Evolutionary conservation across 92 coral and sea anemone genomes (phyloP), one percentile per base, ranked within the genome.

Genomic region (Actinernus sp.): DNA sequence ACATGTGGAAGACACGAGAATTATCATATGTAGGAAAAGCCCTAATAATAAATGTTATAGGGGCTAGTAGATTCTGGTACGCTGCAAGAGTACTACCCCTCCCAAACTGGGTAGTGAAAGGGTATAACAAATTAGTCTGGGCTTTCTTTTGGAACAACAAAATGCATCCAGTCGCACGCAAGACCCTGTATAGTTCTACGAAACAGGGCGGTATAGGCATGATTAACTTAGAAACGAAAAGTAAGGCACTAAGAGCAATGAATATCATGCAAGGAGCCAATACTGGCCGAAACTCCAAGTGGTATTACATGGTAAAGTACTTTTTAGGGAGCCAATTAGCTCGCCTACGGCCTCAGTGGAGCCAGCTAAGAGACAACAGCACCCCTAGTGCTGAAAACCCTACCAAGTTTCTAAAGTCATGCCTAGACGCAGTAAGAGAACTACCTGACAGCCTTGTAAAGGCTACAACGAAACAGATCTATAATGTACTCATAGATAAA

Each of bases 161-260:
- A 59, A 18, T 13, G 18, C 30, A 59, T 36, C 18, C 9, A 38
- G 50, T 59, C 0, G 24, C 9, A 8, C 49, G 66, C 0, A 59
- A n/a, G 18, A 20, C 24, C 17, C 36, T 59, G 4, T 36, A 36
- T 3, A 18, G n/a, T 7, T 29, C 18, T 4, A 18, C 18, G 18
- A 37, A 59, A 24, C 31, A 59, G 3, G 64, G 64, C 9, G 47
- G 64, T 19, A 22, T 58, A 5, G 20, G 20, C 32, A 58, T 58
- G 64, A 23, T 58, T 5, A 48, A 58, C 25, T 24, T 58, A 31
- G 64, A 31, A 53, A 2, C 16, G 1, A 3, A 3, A 2, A 53
- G 17, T 29, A 53, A 53, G 27, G 3, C 60, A 16, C 18, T 53
- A 24, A n/a, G n/a, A n/a, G n/a, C n/a, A n/a, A n/a, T n/a, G n/a